Base-by-base conservation (phyloP, 2,797 vertebrate species). In the Girardinus metallicus region DNA sequence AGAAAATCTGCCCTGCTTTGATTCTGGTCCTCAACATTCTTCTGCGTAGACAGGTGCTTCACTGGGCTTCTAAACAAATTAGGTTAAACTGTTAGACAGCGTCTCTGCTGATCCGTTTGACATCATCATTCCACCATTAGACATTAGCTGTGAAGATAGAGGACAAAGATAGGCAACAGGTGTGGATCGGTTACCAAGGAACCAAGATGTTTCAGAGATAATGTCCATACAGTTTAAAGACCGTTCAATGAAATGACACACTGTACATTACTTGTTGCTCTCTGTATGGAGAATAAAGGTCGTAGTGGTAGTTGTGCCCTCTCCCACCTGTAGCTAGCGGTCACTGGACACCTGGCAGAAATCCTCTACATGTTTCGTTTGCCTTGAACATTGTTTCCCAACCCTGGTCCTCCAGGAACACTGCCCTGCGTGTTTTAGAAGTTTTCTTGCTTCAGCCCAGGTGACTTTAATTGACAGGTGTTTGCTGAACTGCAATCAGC, bases 21-120 rank as follows among this genome's bases (percentile, higher is more conserved):
- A 87, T 90, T 85, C 86, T 76, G 26, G 29, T 46, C 18, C 29
- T 53, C 26, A 43, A 43, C 74, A 57, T 75, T 75, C 51, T 60
- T 85, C 23, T 93, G 89, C 92, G 93, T 88, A 77, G 87, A 94
- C 91, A 94, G 90, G 91, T 94, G 93, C 85, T 94, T 88, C 90
- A 92, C 91, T 86, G 80, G 83, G 88, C 84, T 76, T 83, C 74
- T 70, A 87, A 91, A 93, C 89, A 92, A 89, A 93, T 91, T 84
- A 90, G 80, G 79, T 21, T 21, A 36, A 51, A 47, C 46, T 29
- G 47, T 73, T 23, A 60, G 74, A n/a, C 74, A 41, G 49, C 15
- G 39, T 51, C 34, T 77, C 46, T 53, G 46, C 46, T 68, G 64
- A 49, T 73, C 57, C 72, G 15, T 80, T 80, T 41, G 31, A 76